phyloP scores from a whole-genome alignment of 2,888 invertebrate species.

The Itoplectis maculator region DNA sequence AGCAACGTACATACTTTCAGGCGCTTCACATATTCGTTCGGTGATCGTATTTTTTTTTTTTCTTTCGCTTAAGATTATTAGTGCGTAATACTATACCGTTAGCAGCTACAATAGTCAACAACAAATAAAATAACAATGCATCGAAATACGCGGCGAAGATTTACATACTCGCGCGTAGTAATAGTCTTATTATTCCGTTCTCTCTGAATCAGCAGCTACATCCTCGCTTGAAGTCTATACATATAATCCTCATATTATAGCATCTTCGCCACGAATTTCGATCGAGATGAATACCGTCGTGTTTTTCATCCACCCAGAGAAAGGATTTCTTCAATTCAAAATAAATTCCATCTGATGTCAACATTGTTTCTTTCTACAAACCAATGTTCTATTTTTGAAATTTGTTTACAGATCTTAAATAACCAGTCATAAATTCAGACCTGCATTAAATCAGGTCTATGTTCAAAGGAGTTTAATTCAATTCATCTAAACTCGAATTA shows the following conservation, averaged over 20 bases:
- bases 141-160: conserved; percentile 73
- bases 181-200: conserved; percentile 58
- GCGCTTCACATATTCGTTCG: conserved; percentile 49
- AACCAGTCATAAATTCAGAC: not conserved
- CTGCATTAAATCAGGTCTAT: not conserved
- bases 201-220: conserved; percentile 37
- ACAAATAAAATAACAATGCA: conserved; percentile 81
- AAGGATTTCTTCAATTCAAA: conserved; percentile 13
- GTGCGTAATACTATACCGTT: conserved; percentile 72
- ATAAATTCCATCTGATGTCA: conserved; percentile 3
- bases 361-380: no score
- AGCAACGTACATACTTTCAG: conserved; percentile 47
- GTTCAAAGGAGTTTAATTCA: not conserved
- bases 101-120: conserved; percentile 81
- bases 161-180: conserved; percentile 44
- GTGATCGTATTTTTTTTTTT: conserved; percentile 51
- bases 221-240: conserved; percentile 8
- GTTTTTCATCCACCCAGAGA: conserved; percentile 13
- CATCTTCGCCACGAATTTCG: conserved; percentile 69
- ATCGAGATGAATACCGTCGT: conserved; percentile 62
- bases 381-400: not conserved
- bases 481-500: not conserved
- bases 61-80: conserved; percentile 65
- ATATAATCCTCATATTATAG: not conserved
- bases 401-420: not conserved